A percentile compares a stretch with the other conserved stretches of the same genome.
Conservation (phyloP, 2,888 invertebrate species). For the Congeria kusceri region DNA sequence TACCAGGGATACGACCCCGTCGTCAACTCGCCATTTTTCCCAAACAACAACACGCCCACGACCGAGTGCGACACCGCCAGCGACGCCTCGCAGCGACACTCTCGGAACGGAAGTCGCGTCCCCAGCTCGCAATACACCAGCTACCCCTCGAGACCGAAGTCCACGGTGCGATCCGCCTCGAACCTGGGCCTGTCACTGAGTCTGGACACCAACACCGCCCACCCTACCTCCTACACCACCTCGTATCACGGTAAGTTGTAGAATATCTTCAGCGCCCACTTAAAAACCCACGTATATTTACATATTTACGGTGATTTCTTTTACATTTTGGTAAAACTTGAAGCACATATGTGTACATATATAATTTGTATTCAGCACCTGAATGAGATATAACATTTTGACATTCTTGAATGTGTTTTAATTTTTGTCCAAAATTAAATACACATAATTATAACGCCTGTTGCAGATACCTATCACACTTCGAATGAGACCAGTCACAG, state of each 20-base stretch:
- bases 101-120: background rate
- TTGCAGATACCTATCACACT: slow-evolving; percentile 8
- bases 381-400: no score
- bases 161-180: slow-evolving; percentile 30
- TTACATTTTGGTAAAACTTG: no score
- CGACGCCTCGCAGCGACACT: slow-evolving; percentile 43
- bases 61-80: slow-evolving; percentile 67
- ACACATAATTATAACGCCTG: no score
- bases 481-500: slow-evolving; percentile 36
- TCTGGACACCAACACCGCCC: slow-evolving; percentile 33
- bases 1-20: slow-evolving; percentile 42
- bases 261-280: no score
- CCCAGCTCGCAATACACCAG: slow-evolving; percentile 48
- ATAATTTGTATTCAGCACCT: no score
- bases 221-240: slow-evolving; percentile 20
- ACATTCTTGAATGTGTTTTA: no score
- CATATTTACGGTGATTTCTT: no score
- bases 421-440: no score
- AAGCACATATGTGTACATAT: no score
- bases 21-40: slow-evolving; percentile 70
- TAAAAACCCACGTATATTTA: no score
- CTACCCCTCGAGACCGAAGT: slow-evolving; percentile 62
- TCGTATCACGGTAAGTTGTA: background rate
- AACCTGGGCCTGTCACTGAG: slow-evolving; percentile 27
- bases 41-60: slow-evolving; percentile 76